Evolutionary conservation across 2,113 vertebrate species (phyloP).

Genomic region (Chaetura pelagica): DNA sequence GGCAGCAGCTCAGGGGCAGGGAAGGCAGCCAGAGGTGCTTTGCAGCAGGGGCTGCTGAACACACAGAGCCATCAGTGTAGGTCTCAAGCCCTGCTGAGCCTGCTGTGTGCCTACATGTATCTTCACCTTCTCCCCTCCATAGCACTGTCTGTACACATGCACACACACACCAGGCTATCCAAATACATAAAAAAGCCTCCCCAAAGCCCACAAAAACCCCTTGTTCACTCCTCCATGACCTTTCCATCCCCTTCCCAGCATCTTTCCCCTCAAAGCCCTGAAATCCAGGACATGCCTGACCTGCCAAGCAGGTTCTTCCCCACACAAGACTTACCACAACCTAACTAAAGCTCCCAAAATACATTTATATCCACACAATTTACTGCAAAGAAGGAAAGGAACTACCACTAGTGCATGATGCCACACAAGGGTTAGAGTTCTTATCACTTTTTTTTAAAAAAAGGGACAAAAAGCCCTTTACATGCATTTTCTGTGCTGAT

Average conservation of each 20-base stretch:
- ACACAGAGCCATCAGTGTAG: neutral
- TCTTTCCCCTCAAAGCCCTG: neutral
- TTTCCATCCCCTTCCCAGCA: neutral
- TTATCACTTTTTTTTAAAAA: neutral
- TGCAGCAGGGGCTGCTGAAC: fast-evolving
- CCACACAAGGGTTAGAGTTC: neutral
- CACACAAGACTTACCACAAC: too few species aligned
- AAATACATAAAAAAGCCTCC: neutral
- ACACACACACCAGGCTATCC: fast-evolving
- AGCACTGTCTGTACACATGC: neutral
- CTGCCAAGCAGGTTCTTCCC: neutral
- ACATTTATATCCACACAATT: neutral
- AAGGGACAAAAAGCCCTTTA: neutral
- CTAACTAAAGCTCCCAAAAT: neutral
- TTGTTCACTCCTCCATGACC: neutral
- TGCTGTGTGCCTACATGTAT: neutral
- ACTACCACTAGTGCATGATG: fast-evolving
- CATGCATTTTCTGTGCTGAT: neutral
- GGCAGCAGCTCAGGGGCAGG: neutral
- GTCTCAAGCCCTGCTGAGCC: neutral
- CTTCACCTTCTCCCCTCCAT: neutral
- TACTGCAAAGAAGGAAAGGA: neutral
- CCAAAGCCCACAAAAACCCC: neutral
- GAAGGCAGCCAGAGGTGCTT: fast-evolving
- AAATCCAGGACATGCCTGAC: neutral